A percentile compares a stretch with the other conserved stretches of the same genome.
Evolutionary conservation across 2,888 invertebrate species (phyloP).

Genomic region (Rhodophaea formosa): DNA sequence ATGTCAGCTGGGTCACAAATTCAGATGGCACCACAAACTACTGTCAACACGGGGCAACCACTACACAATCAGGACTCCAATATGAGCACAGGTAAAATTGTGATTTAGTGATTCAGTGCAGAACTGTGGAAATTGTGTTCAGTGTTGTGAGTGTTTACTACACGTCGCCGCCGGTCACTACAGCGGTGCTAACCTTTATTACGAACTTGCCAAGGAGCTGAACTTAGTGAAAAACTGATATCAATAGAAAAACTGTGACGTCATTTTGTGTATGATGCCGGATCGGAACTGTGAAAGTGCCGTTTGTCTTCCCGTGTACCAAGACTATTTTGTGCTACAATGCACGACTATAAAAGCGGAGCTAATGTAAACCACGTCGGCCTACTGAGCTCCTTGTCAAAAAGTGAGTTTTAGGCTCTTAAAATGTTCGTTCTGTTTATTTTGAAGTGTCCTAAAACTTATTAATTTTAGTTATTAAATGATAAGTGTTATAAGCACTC

Average conservation of each 20-base stretch:
- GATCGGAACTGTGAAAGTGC: conserved; percentile 75
- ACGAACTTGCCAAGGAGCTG: conserved; percentile 46
- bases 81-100: conserved; percentile 94
- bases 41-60: conserved; percentile 90
- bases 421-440: conserved; percentile 22
- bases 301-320: conserved; percentile 62
- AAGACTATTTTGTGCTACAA: conserved; percentile 67
- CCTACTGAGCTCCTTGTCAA: conserved; percentile 70
- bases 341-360: conserved; percentile 76
- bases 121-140: conserved; percentile 58
- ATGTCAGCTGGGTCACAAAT: conserved; percentile 98
- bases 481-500: background rate
- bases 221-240: conserved; percentile 61
- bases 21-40: conserved; percentile 98
- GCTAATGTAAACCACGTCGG: conserved; percentile 71
- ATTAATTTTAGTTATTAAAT: conserved; percentile 4
- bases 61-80: conserved; percentile 98
- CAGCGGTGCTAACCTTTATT: conserved; percentile 50
- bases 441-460: conserved; percentile 24
- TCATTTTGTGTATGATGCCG: conserved; percentile 75
- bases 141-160: conserved; percentile 69
- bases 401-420: conserved; percentile 67
- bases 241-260: conserved; percentile 71
- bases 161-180: conserved; percentile 47
- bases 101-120: conserved; percentile 70